Base-by-base conservation (phyloP, 2,113 vertebrate genomes). In the Cynopterus brachyotis region DNA sequence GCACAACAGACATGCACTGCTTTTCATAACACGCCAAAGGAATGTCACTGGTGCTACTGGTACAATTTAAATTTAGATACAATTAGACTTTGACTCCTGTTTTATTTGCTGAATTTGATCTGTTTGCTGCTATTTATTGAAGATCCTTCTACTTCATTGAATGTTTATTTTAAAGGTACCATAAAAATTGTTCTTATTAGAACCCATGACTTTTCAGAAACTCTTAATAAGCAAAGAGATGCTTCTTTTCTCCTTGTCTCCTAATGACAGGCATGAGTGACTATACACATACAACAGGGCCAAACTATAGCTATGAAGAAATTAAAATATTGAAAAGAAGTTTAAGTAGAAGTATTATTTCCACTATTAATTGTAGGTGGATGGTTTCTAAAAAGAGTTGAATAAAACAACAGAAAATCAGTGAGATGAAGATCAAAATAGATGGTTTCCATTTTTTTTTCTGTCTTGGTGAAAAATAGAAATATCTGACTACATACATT, bases 151-250 rank as follows among this genome's bases (percentile, higher is more conserved):
- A 59, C 5, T 40, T 92, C 28, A 76, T 60, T 3, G 64, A 84
- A 83, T 79, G 47, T 79, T 96, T 95, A 85, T 90, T 95, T 96
- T 75, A 87, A 94, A 66, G 9, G 15, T 55, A 85, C 32, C 24
- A 67, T 83, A 86, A 85, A 84, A 93, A 69, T 53, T 35, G 13
- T 64, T 81, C 50, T 91, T 35, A 40, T 40, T 87, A 89, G 15
- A 94, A 88, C 26, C 45, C 17, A 75, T 37, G 4, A 30, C 30
- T 80, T 92, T 89, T 83, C 22, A 82, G 55, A 86, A 35, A 66
- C 12, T 86, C 53, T 96, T 80, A n/a, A 89, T 12, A 94, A 67
- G 40, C 37, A 40, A 59, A 87, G 73, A 9, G n/a, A 66, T 2
- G 1, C 19, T 59, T 40, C 1, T 80, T 78, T 55, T 62, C 45